Conservation (phyloP, 64 coral and sea anemone species). For the Stichodactyla helianthus region DNA sequence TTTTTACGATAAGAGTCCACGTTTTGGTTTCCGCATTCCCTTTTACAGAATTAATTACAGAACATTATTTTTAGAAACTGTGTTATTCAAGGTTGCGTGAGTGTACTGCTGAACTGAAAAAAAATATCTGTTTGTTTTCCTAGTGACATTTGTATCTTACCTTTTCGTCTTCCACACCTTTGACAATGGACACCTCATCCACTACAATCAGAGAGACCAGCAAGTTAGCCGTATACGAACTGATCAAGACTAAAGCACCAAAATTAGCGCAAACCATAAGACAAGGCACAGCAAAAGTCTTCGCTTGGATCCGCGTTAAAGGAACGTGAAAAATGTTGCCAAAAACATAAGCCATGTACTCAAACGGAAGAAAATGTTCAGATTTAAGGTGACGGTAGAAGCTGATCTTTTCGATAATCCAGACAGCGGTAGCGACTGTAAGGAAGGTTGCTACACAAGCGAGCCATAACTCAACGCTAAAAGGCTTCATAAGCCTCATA, state of each 20-base stretch:
- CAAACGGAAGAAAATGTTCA: constrained; percentile 69
- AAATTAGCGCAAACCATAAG: constrained; percentile 75
- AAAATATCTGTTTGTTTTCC: background rate
- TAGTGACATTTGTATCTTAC: constrained; percentile 1
- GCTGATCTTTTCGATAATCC: constrained; percentile 55
- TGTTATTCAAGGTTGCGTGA: too few relatives aligned
- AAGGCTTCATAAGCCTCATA: constrained; percentile 84
- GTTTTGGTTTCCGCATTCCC: too few relatives aligned
- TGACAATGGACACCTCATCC: constrained; percentile 53
- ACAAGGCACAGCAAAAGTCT: constrained; percentile 59
- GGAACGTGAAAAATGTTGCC: constrained; percentile 88
- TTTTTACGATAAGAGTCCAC: too few relatives aligned
- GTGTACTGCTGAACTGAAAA: too few relatives aligned
- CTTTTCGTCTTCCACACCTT: constrained; percentile 69
- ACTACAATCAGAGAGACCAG: constrained; percentile 71
- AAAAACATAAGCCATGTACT: constrained; percentile 82
- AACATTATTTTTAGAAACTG: too few relatives aligned
- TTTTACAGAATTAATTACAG: too few relatives aligned
- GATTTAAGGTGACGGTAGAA: constrained; percentile 30
- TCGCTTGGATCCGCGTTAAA: constrained; percentile 63
- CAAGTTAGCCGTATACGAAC: constrained; percentile 86
- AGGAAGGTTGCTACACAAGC: constrained; percentile 58
- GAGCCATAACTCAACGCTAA: constrained; percentile 59
- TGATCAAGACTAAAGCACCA: constrained; percentile 65
- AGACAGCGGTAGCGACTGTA: constrained; percentile 41